Evolutionary conservation across 1,140 invertebrate species (phyloP).

Genomic region (Patella vulgata): DNA sequence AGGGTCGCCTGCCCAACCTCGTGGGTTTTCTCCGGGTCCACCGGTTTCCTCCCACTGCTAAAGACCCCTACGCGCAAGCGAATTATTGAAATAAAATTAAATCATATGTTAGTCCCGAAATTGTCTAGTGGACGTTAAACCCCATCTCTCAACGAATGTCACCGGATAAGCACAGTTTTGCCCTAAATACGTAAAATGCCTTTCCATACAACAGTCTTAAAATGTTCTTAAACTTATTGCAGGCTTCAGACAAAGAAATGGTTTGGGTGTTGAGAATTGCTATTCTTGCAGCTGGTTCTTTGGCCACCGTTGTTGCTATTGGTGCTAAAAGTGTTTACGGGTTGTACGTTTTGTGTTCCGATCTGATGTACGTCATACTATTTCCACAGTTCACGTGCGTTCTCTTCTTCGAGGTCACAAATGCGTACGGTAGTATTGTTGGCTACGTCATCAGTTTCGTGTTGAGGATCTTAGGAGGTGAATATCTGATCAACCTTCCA

Average conservation of each 20-base stretch:
- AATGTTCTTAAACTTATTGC: too few species aligned
- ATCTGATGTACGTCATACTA: slow-evolving; percentile 48
- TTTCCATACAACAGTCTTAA: too few species aligned
- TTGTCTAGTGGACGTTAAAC: too few species aligned
- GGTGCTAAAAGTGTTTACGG: slow-evolving; percentile 40
- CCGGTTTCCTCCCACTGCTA: too few species aligned
- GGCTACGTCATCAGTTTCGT: slow-evolving; percentile 85
- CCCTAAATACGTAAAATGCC: too few species aligned
- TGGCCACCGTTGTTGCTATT: slow-evolving; percentile 42
- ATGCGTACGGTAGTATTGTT: slow-evolving; percentile 91
- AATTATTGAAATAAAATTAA: too few species aligned
- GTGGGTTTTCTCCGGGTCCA: too few species aligned
- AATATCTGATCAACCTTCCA: slow-evolving; percentile 83
- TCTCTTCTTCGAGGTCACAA: slow-evolving; percentile 62
- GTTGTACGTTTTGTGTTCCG: slow-evolving; percentile 45
- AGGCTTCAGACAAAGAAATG: slow-evolving; percentile 46
- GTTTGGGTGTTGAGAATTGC: slow-evolving; percentile 47
- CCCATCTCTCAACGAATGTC: too few species aligned
- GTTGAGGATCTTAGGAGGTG: slow-evolving; percentile 85
- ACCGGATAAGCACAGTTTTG: too few species aligned
- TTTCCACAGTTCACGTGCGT: slow-evolving; percentile 48
- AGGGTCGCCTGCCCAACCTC: too few species aligned
- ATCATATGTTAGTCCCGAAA: too few species aligned
- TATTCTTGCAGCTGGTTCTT: slow-evolving; percentile 32
- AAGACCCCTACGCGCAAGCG: too few species aligned